Conservation (phyloP, 2,113 vertebrate genomes). For the Zosterops lateralis region DNA sequence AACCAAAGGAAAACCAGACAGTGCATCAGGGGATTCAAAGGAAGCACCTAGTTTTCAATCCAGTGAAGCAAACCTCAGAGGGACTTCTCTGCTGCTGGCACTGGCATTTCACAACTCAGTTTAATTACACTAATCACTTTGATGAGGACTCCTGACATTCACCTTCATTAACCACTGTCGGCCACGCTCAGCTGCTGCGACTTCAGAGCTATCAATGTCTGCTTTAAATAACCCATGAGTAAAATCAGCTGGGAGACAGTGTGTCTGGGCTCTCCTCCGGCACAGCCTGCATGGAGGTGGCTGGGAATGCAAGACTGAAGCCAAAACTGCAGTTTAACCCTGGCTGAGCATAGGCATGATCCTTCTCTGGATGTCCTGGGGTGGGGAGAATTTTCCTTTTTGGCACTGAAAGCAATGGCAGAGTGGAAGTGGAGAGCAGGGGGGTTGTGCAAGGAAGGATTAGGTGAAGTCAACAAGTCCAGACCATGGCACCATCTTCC, state of each 20-base stretch:
- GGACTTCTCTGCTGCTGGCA: neutral
- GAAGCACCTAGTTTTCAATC: neutral
- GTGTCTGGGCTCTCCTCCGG: constrained; percentile 26
- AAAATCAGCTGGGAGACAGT: constrained; percentile 39
- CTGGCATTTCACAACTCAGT: neutral
- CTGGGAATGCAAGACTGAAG: neutral
- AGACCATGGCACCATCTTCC: neutral
- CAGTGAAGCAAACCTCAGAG: neutral
- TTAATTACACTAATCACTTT: constrained; percentile 28
- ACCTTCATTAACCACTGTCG: constrained; percentile 41
- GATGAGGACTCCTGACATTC: constrained; percentile 30
- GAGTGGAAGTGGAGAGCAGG: neutral
- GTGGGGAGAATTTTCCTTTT: neutral
- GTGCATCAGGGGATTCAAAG: neutral
- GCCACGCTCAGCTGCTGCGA: neutral
- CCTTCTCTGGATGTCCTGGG: neutral
- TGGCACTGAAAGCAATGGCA: neutral
- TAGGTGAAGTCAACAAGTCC: neutral
- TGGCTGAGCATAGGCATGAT: neutral
- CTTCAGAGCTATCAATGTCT: constrained; percentile 40
- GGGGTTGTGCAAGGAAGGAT: neutral
- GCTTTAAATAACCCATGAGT: constrained; percentile 54
- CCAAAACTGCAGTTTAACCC: neutral
- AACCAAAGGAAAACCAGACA: neutral
- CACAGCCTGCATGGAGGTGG: neutral